Base-by-base conservation (phyloP, 1,140 invertebrate genomes). In the Hylaeus volcanicus region DNA sequence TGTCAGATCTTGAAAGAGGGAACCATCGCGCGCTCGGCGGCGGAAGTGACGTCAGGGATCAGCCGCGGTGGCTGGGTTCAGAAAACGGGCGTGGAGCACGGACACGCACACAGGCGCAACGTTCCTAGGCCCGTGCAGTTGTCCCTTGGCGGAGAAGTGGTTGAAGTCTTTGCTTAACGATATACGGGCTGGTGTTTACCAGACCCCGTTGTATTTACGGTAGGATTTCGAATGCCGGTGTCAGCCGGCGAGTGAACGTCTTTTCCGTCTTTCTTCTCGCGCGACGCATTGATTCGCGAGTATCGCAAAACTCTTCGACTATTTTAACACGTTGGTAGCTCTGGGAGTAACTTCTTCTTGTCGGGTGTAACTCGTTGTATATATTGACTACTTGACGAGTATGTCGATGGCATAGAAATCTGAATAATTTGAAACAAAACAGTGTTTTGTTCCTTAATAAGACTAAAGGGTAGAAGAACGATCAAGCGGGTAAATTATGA, bases 1-100 rank as follows among this genome's bases (percentile, higher is more conserved):
- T 43, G 79, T 85, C 74, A 58, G 74, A 86, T 86, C 85, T 85
- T 70, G 71, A 85, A 84, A 56, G 64, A 48, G 69, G 74, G 74
- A 73, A 75, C 48, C 74, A 71, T 60, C 39, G 78, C 37, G 61
- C 45, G 45, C 45, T 2, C 45, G 74, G 53, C 41, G 45, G 69
- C 84, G 83, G 85, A 86, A 85, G 71, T 85, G 85, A 86, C 79
- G 85, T 86, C 80, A 68, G 71, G 77, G 84, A 86, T 86, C 85
- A 79, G 51, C 43, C 39, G n/a, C 74, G 70, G 72, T 74, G 69
- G 83, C 55, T 85, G 55, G 56, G 45, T 58, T 60, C n/a, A 55
- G 79, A 74, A 75, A 79, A 82, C 61, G 70, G 69, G 80, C 79
- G 66, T 74, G 70, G 66, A 60, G 8, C 60, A 77, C 61, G 68